phyloP scores from a whole-genome alignment of 2,888 invertebrate species.

The Nomada goodeniana region DNA sequence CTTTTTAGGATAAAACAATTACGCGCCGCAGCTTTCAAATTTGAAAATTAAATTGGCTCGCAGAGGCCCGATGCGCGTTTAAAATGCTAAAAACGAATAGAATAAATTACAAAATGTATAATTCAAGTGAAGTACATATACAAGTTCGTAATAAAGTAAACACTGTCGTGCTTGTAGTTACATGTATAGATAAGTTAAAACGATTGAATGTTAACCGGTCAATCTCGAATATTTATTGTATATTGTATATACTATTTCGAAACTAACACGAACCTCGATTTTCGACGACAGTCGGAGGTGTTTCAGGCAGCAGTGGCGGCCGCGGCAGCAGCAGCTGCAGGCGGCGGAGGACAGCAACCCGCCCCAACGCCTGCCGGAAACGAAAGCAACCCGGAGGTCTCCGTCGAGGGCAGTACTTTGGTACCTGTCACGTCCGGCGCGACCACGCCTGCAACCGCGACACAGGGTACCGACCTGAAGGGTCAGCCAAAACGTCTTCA shows the following conservation, averaged over 20 bases:
- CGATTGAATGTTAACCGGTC: background rate
- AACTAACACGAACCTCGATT: background rate
- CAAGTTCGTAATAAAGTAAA: too few species aligned
- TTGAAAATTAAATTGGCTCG: too few species aligned
- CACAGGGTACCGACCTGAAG: conserved; percentile 87
- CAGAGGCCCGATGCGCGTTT: too few species aligned
- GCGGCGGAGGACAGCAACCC: conserved; percentile 81
- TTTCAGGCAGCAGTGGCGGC: conserved; percentile 86
- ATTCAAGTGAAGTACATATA: too few species aligned
- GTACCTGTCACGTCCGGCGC: conserved; percentile 85
- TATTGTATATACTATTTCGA: background rate
- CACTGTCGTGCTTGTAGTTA: background rate
- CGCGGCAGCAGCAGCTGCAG: conserved; percentile 84
- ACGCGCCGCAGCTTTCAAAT: too few species aligned
- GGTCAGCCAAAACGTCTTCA: conserved; percentile 97
- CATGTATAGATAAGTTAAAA: background rate
- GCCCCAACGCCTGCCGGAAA: conserved; percentile 80
- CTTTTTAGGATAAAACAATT: too few species aligned
- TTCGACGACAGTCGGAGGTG: conserved; percentile 85
- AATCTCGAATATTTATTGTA: background rate
- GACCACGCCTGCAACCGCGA: conserved; percentile 85
- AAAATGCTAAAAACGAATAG: too few species aligned
- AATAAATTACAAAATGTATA: too few species aligned
- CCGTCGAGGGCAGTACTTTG: conserved; percentile 85
- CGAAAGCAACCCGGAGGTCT: conserved; percentile 79